phyloP scores from a whole-genome alignment of 2,113 vertebrate species.

The Siniperca knerii region DNA sequence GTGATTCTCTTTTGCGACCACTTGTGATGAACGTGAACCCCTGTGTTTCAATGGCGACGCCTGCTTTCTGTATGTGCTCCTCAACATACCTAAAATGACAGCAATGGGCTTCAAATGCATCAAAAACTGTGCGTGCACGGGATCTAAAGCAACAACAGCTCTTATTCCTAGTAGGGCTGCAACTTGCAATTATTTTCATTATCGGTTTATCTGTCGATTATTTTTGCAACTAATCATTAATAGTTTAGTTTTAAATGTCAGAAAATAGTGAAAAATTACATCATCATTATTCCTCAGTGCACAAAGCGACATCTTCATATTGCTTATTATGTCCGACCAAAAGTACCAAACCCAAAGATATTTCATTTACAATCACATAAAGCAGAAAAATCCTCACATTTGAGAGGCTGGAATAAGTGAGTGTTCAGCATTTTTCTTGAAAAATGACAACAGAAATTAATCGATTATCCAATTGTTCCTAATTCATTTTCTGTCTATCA shows the following conservation, averaged over 20 bases:
- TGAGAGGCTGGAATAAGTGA: neutral
- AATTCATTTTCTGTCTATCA: neutral
- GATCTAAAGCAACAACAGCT: neutral
- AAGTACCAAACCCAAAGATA: neutral
- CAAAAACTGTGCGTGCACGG: neutral
- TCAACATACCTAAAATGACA: conserved; percentile 84
- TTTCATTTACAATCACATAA: neutral
- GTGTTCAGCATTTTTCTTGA: neutral
- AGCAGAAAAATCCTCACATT: neutral
- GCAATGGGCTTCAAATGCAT: neutral
- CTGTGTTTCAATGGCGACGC: conserved; percentile 88
- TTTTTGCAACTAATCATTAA: neutral
- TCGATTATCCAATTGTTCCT: neutral
- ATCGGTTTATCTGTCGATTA: neutral
- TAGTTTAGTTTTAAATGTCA: neutral
- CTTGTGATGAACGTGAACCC: conserved; percentile 88
- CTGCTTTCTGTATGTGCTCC: conserved; percentile 87
- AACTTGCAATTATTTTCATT: neutral
- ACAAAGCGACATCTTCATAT: neutral
- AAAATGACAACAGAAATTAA: neutral
- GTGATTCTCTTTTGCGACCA: conserved; percentile 86
- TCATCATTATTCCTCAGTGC: neutral
- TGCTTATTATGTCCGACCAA: neutral
- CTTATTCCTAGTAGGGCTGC: neutral
- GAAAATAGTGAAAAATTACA: neutral